Percentiles rank a stretch among this genome's conserved stretches.
These are phyloP conservation scores for Saguinus midas DNA, from an alignment of 2,113 vertebrate genomes.

Conservation along the genomic window DNA sequence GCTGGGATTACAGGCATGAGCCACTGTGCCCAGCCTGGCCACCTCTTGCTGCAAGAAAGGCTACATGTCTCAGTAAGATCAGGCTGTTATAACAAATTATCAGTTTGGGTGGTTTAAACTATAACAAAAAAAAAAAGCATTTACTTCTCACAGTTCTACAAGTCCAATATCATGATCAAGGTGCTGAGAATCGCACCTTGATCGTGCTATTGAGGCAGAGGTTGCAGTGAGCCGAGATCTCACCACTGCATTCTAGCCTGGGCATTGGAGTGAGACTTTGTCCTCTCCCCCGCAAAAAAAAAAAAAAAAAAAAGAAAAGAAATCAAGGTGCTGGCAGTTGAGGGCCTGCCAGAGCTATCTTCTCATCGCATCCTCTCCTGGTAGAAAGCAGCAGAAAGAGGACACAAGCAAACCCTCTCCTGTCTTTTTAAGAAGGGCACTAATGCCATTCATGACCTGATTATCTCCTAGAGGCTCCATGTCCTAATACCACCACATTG, in stretches of 20 bases:
- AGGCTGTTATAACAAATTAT: neutral
- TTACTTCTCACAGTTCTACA: neutral
- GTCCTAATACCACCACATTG: neutral
- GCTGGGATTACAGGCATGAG: too few relatives aligned
- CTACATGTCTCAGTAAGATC: neutral
- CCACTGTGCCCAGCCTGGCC: neutral
- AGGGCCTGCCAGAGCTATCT: neutral
- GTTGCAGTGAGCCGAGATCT: too few relatives aligned
- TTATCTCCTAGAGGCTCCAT: neutral
- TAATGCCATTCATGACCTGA: neutral
- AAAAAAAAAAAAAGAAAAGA: too few relatives aligned
- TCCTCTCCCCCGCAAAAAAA: too few relatives aligned
- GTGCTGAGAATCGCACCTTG: too few relatives aligned
- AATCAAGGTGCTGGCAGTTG: neutral
- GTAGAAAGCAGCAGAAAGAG: neutral
- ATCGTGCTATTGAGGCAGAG: too few relatives aligned
- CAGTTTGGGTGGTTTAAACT: neutral
- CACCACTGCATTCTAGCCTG: too few relatives aligned
- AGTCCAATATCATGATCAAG: neutral
- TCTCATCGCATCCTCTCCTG: neutral
- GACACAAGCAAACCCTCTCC: neutral
- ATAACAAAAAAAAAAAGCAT: neutral
- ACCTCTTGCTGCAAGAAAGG: neutral
- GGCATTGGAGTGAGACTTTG: too few relatives aligned
- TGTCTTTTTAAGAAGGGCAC: neutral